Conservation (phyloP, 2,888 invertebrate genomes). For the Sturmia bella region DNA sequence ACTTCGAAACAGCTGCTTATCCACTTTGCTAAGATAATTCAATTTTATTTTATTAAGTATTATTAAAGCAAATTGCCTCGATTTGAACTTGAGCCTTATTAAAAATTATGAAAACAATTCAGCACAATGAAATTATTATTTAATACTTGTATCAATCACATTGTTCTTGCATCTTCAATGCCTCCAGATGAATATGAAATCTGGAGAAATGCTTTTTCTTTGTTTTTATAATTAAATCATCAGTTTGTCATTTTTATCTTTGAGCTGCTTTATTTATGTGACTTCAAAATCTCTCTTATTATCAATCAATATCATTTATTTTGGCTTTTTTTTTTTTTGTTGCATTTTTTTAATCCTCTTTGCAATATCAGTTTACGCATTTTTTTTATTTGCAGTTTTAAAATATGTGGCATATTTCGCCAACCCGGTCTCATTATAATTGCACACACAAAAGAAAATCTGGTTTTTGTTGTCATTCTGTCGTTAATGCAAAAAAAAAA, state of each 20-base stretch:
- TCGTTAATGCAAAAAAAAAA: constrained; percentile 7
- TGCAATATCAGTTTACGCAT: constrained; percentile 48
- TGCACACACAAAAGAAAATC: neutral
- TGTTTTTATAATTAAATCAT: neutral
- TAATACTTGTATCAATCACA: no score
- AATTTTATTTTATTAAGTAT: no score
- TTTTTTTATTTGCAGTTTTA: neutral
- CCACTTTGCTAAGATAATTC: no score
- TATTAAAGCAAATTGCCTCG: no score
- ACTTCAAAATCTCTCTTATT: neutral
- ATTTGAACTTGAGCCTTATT: no score
- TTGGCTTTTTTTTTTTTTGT: constrained; percentile 16
- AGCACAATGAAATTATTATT: no score
- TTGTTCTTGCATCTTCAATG: no score
- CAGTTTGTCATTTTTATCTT: neutral
- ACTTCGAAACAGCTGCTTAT: no score
- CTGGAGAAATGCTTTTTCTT: neutral
- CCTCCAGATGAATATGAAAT: no score
- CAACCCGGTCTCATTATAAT: constrained; percentile 6
- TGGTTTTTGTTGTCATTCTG: neutral
- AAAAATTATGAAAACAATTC: no score
- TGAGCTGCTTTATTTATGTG: neutral
- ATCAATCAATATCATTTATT: constrained; percentile 44
- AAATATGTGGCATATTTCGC: constrained; percentile 32
- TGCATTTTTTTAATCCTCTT: constrained; percentile 48